phyloP scores from a whole-genome alignment of 2,113 vertebrate genomes.

The Fregetta grallaria region DNA sequence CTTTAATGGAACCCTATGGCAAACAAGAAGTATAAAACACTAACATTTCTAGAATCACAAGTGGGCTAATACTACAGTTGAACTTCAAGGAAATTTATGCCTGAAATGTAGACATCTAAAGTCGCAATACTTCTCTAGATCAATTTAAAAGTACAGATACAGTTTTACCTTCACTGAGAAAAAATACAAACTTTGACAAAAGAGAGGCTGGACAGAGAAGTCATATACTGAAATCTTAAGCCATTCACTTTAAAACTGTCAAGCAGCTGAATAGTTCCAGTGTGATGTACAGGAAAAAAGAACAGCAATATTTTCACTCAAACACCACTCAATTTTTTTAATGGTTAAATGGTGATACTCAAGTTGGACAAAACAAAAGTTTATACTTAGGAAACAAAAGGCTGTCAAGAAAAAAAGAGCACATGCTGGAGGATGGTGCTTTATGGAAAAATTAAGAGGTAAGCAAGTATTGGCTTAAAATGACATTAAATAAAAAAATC shows the following conservation, averaged over 20 bases:
- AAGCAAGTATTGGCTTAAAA: not conserved
- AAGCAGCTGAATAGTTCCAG: not conserved
- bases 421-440: not conserved
- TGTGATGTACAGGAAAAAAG: not conserved
- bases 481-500: not conserved
- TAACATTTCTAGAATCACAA: not conserved
- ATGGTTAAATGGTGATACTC: not conserved
- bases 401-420: not conserved
- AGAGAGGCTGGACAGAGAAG: not conserved
- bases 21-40: not conserved
- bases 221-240: not conserved
- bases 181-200: not conserved
- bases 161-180: not conserved
- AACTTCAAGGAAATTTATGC: not conserved
- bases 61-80: not conserved
- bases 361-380: not conserved
- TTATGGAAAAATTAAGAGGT: not conserved
- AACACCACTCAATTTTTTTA: not conserved
- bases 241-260: not conserved
- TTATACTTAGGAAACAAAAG: not conserved
- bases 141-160: not conserved
- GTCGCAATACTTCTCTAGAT: not conserved
- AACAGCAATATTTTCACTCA: not conserved
- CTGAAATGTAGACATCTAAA: not conserved
- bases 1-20: slow-evolving; percentile 93